Conservation (phyloP, 2,888 invertebrate genomes). For the Drosophila paracracens region DNA sequence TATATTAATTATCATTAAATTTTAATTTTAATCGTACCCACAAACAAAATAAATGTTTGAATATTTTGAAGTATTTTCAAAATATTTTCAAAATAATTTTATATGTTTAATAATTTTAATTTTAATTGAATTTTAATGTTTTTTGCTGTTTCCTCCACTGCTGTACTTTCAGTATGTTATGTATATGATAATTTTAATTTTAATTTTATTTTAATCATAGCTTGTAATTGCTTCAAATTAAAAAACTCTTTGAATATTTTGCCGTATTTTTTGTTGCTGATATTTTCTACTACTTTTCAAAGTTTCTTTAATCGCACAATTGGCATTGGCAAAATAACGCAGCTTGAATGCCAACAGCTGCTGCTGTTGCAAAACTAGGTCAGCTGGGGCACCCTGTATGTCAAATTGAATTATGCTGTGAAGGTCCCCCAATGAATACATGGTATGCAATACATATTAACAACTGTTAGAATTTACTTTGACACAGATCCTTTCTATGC, state of each 20-base stretch:
- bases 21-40: background rate
- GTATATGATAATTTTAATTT: too few relatives aligned
- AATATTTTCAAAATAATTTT: background rate
- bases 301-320: conserved; percentile 1
- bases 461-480: conserved; percentile 56
- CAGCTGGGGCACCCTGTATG: conserved; percentile 51
- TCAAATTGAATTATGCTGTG: conserved; percentile 63
- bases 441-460: conserved; percentile 34
- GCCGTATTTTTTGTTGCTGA: background rate
- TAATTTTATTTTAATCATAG: too few relatives aligned
- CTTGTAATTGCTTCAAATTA: background rate
- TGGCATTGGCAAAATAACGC: conserved; percentile 39
- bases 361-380: conserved; percentile 36
- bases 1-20: background rate
- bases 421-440: conserved; percentile 46
- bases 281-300: background rate
- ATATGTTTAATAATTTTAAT: background rate
- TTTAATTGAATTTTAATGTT: background rate
- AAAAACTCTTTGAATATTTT: background rate
- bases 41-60: background rate
- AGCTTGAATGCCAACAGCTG: conserved; percentile 55
- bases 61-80: background rate
- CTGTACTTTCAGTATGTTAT: too few relatives aligned
- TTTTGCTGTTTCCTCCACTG: too few relatives aligned
- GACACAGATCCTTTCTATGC: conserved; percentile 44